Conservation (phyloP, 2,113 vertebrate genomes). For the Lucifuga dentata region DNA sequence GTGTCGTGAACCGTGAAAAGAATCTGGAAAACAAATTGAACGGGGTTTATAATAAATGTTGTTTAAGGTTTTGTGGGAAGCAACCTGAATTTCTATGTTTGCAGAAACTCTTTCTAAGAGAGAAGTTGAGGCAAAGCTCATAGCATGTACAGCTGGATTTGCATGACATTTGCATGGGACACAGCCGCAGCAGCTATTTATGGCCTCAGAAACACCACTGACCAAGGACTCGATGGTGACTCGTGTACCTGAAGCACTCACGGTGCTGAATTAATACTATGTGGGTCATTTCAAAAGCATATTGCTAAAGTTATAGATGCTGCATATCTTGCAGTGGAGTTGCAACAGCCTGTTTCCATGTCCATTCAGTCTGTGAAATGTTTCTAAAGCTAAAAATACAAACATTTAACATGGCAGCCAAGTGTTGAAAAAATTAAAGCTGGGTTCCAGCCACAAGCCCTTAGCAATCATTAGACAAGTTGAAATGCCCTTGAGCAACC, state of each 20-base stretch:
- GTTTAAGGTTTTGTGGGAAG: neutral
- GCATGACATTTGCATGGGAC: slow-evolving; percentile 74
- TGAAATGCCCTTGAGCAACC: slow-evolving; percentile 2
- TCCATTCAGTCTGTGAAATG: no score
- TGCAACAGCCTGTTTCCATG: neutral
- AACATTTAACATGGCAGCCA: neutral
- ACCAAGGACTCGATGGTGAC: neutral
- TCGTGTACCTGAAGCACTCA: neutral
- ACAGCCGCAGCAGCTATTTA: slow-evolving; percentile 55
- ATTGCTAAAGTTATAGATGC: neutral
- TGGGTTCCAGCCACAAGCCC: neutral
- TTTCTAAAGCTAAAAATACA: neutral
- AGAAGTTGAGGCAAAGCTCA: neutral
- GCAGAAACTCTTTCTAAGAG: slow-evolving; percentile 9
- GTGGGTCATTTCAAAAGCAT: neutral
- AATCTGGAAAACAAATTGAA: neutral
- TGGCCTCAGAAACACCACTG: slow-evolving; percentile 38
- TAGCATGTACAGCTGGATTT: slow-evolving; percentile 45
- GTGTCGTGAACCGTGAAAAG: neutral
- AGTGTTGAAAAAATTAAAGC: no score
- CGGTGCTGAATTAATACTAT: no score
- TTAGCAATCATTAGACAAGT: neutral
- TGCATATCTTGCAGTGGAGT: neutral
- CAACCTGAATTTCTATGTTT: neutral
- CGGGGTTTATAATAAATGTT: neutral